Conservation (phyloP, 2,797 vertebrate genomes). For the Spea hammondii region DNA sequence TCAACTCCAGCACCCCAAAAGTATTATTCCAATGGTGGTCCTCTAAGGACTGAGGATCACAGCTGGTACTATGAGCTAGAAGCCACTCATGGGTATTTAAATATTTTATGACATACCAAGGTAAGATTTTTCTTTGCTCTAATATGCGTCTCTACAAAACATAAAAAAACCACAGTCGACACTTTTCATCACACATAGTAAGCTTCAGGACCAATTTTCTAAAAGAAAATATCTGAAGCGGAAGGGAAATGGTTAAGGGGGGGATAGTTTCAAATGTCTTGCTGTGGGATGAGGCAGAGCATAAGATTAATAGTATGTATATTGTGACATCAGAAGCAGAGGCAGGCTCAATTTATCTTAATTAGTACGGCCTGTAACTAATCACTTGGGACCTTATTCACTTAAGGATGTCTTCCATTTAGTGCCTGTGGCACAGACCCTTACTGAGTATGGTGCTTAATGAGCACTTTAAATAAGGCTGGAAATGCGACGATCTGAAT, state of each 20-base stretch:
- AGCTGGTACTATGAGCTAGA: too few species aligned
- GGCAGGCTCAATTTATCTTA: constrained; percentile 44
- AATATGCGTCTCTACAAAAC: too few species aligned
- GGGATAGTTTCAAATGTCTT: constrained; percentile 19
- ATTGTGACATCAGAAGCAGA: constrained; percentile 50
- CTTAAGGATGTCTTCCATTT: constrained; percentile 48
- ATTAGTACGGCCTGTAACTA: constrained; percentile 49
- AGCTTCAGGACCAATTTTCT: too few species aligned
- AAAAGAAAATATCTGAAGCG: not conserved
- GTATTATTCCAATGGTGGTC: too few species aligned
- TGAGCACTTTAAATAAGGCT: constrained; percentile 52
- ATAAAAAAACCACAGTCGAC: too few species aligned
- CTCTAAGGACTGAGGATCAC: too few species aligned
- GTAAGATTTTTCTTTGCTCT: too few species aligned
- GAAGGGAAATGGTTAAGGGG: constrained; percentile 6
- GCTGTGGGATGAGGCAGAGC: constrained; percentile 43
- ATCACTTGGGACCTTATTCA: constrained; percentile 52
- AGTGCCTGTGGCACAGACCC: constrained; percentile 41
- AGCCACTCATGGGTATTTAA: too few species aligned
- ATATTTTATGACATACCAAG: too few species aligned
- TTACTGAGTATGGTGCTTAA: constrained; percentile 47
- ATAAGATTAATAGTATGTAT: constrained; percentile 42
- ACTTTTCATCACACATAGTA: too few species aligned
- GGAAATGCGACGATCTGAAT: constrained; percentile 39
- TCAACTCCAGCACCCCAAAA: too few species aligned